phyloP scores from a whole-genome alignment of 2,113 vertebrate genomes.

The Chlorodrepanis virens region DNA sequence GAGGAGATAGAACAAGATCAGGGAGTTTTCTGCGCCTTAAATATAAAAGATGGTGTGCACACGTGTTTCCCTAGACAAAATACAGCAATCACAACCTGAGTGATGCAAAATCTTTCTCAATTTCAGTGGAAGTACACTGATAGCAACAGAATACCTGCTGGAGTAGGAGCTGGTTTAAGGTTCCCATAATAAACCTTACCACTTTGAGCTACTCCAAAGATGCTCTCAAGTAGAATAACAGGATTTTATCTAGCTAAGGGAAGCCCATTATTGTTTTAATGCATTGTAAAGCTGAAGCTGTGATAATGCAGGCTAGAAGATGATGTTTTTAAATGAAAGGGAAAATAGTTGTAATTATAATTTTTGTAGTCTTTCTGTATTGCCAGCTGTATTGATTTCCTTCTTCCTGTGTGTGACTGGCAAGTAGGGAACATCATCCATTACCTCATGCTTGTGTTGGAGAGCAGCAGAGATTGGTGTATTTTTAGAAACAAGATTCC shows the following conservation, averaged over 20 bases:
- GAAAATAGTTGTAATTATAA: slow-evolving; percentile 1
- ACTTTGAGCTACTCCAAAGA: neutral
- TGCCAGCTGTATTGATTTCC: slow-evolving; percentile 24
- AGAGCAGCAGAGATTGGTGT: neutral
- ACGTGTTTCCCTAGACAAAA: neutral
- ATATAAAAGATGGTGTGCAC: neutral
- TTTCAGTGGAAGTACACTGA: neutral
- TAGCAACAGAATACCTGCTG: neutral
- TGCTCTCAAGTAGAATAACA: neutral
- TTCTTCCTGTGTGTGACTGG: neutral
- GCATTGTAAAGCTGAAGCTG: neutral
- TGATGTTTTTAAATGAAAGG: neutral
- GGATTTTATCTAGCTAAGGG: neutral
- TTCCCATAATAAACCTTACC: neutral
- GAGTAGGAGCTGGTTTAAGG: neutral
- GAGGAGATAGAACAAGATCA: neutral
- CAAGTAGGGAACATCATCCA: neutral
- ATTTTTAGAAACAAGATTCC: slow-evolving; percentile 52
- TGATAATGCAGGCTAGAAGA: neutral
- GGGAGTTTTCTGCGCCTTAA: neutral
- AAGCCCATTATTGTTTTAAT: neutral
- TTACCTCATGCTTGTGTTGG: neutral
- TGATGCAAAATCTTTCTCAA: neutral
- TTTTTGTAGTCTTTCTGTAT: neutral
- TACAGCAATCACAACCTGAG: neutral